These are phyloP conservation scores for Schizopygopsis malacanthus DNA, from an alignment of 2,797 vertebrate species.

Conservation along the genomic window DNA sequence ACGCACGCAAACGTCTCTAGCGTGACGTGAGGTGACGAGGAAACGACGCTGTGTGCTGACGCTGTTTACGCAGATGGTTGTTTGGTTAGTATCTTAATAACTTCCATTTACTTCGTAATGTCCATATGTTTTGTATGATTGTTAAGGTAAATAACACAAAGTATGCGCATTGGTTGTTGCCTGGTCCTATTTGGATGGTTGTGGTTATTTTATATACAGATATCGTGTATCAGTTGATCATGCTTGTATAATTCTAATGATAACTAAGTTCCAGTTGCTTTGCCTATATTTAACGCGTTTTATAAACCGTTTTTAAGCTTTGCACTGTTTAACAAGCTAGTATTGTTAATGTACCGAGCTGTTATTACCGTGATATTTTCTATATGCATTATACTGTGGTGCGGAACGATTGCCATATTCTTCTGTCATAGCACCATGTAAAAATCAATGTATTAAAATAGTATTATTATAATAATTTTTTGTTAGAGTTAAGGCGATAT, in stretches of 20 bases:
- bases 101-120: background rate
- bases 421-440: background rate
- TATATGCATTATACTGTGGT: background rate
- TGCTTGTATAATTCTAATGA: background rate
- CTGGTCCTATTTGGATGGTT: background rate
- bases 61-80: conserved; percentile 12
- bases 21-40: background rate
- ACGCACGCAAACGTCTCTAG: background rate
- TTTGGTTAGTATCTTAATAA: background rate
- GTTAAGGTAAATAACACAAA: fast-evolving
- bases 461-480: background rate
- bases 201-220: background rate
- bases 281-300: background rate
- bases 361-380: background rate
- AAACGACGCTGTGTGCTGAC: background rate
- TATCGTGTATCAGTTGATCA: background rate
- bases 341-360: background rate
- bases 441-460: background rate
- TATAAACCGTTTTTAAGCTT: background rate
- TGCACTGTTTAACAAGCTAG: background rate
- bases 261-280: background rate
- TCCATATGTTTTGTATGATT: background rate
- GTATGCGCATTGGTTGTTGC: background rate
- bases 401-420: background rate
- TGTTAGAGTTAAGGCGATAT: background rate